Evolutionary conservation across 2,888 invertebrate genomes (phyloP), one percentile per base, ranked within the genome.

Genomic region (Mimas tiliae): DNA sequence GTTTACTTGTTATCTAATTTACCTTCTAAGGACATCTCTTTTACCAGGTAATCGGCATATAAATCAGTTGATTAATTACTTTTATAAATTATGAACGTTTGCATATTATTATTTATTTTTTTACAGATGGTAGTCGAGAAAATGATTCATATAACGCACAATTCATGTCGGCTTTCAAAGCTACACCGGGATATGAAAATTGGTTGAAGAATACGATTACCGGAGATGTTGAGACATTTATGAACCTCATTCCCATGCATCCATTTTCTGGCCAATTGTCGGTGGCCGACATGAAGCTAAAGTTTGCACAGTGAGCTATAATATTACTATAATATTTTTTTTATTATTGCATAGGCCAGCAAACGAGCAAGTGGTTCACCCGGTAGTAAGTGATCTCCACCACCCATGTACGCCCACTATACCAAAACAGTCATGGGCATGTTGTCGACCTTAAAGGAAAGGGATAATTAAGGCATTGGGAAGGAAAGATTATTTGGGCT

Each of bases 261-360:
- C 98, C 99, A 0, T 99, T 98, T 91, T 97, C 98, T 64, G 99
- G 99, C 0, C 98, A 99, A 76, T 91, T 99, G 12, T 98, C 98
- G 16, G 97, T 99, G 21, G 96, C 97, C 64, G 99, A 99, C 88
- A 98, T 99, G 96, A 98, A 98, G 86, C 90, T 98, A 6, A 95
- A 97, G 81, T 94, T 98, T 71, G 95, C 98, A n/a, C 98, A 98
- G 98, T 98, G 94, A 96, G 97, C n/a, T n/a, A n/a, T 95, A 64
- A 58, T 62, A 14, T 63, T 67, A 1, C 19, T 19, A 9, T 42
- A n/a, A 50, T 62, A 6, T 58, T 55, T 42, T 9, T 33, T 9
- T 64, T n/a, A n/a, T n/a, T n/a, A n/a, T n/a, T n/a, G n/a, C n/a
- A n/a, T n/a, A n/a, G n/a, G n/a, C n/a, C n/a, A n/a, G n/a, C n/a